Evolutionary conservation across 2,113 vertebrate species (phyloP).

Genomic region (Pholis gunnellus): DNA sequence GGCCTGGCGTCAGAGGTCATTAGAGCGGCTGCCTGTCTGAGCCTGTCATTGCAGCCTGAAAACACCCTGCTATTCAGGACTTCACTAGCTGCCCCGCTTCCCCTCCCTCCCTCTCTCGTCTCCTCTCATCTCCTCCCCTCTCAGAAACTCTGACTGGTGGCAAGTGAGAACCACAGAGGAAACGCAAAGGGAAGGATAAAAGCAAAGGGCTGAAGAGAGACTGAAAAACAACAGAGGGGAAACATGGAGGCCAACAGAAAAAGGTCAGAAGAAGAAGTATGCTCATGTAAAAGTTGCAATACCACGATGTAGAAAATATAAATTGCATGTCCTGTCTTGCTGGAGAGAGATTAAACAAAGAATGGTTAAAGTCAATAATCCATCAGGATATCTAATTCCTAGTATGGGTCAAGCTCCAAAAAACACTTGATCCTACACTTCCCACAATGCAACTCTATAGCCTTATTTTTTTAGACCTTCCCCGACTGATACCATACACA

Average conservation of each 20-base stretch:
- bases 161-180: constrained; percentile 46
- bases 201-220: constrained; percentile 14
- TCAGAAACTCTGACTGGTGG: constrained; percentile 49
- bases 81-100: constrained; percentile 68
- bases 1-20: constrained; percentile 84
- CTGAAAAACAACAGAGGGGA: constrained; percentile 11
- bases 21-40: constrained; percentile 83
- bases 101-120: constrained; percentile 43
- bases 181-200: constrained; percentile 3
- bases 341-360: constrained; percentile 1
- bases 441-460: neutral
- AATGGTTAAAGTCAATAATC: constrained; percentile 3
- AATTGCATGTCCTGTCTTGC: neutral
- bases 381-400: neutral
- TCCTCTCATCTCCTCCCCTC: constrained; percentile 39
- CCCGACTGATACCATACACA: neutral
- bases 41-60: constrained; percentile 83
- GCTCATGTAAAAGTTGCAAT: neutral
- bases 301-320: neutral
- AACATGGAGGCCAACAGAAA: neutral
- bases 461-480: neutral
- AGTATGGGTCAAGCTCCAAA: neutral
- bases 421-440: constrained; percentile 11
- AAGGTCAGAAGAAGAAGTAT: constrained; percentile 10
- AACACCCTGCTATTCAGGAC: constrained; percentile 83